phyloP scores from a whole-genome alignment of 1,140 invertebrate species.

The Triops longicaudatus region DNA sequence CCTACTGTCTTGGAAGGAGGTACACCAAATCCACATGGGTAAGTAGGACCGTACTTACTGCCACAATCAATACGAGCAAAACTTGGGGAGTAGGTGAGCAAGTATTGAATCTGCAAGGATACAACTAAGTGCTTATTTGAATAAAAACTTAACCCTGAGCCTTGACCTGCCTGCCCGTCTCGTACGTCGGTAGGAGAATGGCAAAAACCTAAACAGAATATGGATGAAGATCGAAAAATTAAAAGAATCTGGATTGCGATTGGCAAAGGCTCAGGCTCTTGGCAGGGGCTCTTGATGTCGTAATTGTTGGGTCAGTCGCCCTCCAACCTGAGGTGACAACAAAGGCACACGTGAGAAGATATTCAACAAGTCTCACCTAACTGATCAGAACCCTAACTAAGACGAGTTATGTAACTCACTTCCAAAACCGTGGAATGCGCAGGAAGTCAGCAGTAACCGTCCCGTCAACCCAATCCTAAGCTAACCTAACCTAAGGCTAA shows the following conservation, averaged over 20 bases:
- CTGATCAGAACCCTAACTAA: not conserved
- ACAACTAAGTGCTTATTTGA: conserved; percentile 12
- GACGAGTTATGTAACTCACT: not conserved
- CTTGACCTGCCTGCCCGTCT: conserved; percentile 3
- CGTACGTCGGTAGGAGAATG: conserved; percentile 12
- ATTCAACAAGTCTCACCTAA: not conserved
- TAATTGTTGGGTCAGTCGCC: conserved; percentile 11
- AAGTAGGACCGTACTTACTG: conserved; percentile 14
- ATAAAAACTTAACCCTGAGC: conserved; percentile 12
- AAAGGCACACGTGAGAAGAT: conserved; percentile 11
- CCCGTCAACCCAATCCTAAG: not conserved
- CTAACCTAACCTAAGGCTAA: not conserved
- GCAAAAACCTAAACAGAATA: conserved; percentile 8
- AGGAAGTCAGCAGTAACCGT: not conserved
- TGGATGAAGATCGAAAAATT: not conserved
- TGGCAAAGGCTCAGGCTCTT: conserved; percentile 9
- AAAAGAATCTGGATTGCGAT: conserved; percentile 12
- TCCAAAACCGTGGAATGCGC: not conserved
- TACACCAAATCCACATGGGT: not conserved
- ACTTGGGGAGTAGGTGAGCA: conserved; percentile 14
- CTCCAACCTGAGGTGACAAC: conserved; percentile 14
- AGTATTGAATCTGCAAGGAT: conserved; percentile 11
- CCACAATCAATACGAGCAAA: conserved; percentile 7
- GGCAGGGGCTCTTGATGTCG: conserved; percentile 4
- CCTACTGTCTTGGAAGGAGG: not conserved